Conservation (phyloP, 1,140 invertebrate species). For the Leptopilina clavipes region DNA sequence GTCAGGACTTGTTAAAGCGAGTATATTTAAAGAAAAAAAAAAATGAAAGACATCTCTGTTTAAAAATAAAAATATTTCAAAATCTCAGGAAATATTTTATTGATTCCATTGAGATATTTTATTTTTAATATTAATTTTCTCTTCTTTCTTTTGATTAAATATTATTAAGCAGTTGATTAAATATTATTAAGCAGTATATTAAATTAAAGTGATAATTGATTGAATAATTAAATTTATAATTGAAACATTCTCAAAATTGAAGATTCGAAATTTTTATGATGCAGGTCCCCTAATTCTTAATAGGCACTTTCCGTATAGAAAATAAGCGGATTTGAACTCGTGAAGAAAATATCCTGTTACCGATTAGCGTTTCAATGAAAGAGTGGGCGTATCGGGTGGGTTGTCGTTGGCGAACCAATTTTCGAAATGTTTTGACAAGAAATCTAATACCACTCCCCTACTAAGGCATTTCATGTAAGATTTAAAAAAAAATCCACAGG, state of each 20-base stretch:
- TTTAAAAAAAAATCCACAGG: constrained; percentile 3
- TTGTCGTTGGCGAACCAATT: constrained; percentile 46
- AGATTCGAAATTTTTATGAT: background rate
- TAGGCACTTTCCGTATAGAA: constrained; percentile 33
- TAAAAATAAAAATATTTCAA: background rate
- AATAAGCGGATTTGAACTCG: constrained; percentile 56
- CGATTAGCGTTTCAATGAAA: constrained; percentile 63
- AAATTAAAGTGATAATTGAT: too few species aligned
- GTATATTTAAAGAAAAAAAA: background rate
- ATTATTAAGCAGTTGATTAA: too few species aligned
- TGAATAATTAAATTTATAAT: background rate
- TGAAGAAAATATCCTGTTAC: constrained; percentile 69
- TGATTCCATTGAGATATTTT: background rate
- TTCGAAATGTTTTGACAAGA: constrained; percentile 66
- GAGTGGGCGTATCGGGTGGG: constrained; percentile 39
- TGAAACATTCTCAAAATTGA: background rate
- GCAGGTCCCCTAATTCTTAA: constrained; percentile 4
- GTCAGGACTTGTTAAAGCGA: constrained; percentile 6
- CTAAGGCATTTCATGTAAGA: constrained; percentile 4
- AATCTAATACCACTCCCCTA: constrained; percentile 50
- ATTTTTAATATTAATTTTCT: background rate
- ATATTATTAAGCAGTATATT: too few species aligned
- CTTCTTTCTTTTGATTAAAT: too few species aligned
- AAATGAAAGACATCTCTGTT: background rate
- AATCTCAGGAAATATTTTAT: background rate